Evolutionary conservation across 2,113 vertebrate species (phyloP).

Genomic region (Mobula hypostoma): DNA sequence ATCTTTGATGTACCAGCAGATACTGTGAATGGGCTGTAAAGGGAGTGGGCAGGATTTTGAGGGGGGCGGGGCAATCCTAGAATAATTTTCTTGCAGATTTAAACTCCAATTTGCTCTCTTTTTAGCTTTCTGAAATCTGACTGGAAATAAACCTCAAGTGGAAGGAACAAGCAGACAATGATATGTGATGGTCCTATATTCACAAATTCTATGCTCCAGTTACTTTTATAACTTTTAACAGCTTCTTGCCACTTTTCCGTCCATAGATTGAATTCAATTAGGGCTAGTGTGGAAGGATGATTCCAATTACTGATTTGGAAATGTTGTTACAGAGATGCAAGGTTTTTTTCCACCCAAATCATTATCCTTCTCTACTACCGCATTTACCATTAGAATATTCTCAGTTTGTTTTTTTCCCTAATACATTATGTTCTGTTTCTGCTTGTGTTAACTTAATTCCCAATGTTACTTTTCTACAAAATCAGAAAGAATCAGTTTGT

Average conservation of each 20-base stretch:
- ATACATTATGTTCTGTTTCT: not conserved
- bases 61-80: not conserved
- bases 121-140: not conserved
- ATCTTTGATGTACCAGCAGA: not conserved
- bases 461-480: not conserved
- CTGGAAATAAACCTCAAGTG: too few species aligned
- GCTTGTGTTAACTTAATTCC: not conserved
- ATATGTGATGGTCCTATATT: not conserved
- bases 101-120: not conserved
- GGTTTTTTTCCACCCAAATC: not conserved
- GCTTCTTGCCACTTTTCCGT: not conserved
- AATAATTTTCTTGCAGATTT: not conserved
- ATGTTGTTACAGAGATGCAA: not conserved
- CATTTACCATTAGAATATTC: not conserved
- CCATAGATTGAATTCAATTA: not conserved
- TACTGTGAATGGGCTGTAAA: not conserved
- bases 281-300: not conserved
- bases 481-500: not conserved
- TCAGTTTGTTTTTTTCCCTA: not conserved
- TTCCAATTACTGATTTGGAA: not conserved
- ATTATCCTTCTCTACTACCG: too few species aligned
- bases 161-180: not conserved
- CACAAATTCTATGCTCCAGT: not conserved
- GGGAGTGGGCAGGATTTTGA: not conserved
- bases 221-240: not conserved